Evolutionary conservation across 2,888 invertebrate genomes (phyloP).

Genomic region (Pimpla rufipes): DNA sequence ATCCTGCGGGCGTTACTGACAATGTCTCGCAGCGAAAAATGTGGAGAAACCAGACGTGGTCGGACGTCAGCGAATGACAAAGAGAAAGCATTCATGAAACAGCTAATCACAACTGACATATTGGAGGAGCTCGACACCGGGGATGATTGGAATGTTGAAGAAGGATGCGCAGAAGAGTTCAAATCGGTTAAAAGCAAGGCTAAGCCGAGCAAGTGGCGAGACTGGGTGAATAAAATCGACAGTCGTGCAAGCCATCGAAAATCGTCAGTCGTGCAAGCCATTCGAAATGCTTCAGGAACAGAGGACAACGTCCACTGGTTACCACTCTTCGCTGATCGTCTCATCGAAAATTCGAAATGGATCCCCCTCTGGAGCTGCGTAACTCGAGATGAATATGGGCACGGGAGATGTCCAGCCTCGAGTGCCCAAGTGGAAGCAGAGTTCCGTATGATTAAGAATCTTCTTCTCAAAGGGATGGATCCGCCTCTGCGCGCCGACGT

Average conservation of each 20-base stretch:
- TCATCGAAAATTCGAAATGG: constrained; percentile 36
- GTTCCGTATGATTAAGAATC: constrained; percentile 46
- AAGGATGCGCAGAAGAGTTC: constrained; percentile 2
- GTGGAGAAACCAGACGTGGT: constrained; percentile 32
- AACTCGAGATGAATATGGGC: constrained; percentile 40
- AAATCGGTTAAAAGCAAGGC: constrained; percentile 19
- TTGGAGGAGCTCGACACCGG: constrained; percentile 40
- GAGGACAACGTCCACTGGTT: constrained; percentile 43
- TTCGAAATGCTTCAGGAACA: constrained; percentile 29
- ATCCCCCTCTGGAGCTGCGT: constrained; percentile 47
- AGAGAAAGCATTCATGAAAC: constrained; percentile 35
- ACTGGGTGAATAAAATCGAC: constrained; percentile 32
- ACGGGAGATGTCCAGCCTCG: constrained; percentile 47
- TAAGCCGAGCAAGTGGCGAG: constrained; percentile 54
- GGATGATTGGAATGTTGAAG: constrained; percentile 39
- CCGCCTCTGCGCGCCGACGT: constrained; percentile 27
- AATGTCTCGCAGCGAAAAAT: constrained; percentile 40
- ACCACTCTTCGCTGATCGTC: constrained; percentile 45
- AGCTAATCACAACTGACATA: constrained; percentile 46
- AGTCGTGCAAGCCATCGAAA: too few relatives aligned
- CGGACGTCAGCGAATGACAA: constrained; percentile 39
- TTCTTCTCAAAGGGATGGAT: constrained; percentile 23
- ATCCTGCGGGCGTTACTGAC: constrained; percentile 50
- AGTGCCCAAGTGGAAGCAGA: constrained; percentile 47
- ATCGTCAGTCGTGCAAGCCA: constrained; percentile 15